phyloP scores from a whole-genome alignment of 2,113 vertebrate species.

The Seriola aureovittata region DNA sequence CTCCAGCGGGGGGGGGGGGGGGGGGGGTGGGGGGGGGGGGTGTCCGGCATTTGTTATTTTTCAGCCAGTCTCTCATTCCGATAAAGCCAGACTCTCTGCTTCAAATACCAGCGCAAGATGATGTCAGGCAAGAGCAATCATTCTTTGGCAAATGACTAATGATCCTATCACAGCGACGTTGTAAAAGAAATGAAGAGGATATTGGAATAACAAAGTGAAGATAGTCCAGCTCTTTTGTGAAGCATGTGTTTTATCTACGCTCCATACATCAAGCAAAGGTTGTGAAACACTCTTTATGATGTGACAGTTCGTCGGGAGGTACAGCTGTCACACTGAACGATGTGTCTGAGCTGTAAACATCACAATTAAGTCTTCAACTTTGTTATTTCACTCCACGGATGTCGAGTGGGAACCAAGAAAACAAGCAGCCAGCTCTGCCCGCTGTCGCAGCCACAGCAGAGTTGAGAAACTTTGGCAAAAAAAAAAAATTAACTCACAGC shows the following conservation, averaged over 20 bases:
- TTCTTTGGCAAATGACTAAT: conserved; percentile 72
- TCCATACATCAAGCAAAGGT: conserved; percentile 71
- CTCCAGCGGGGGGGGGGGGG: conserved; percentile 42
- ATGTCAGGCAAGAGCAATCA: conserved; percentile 71
- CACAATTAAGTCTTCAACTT: conserved; percentile 35
- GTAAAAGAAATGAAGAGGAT: conserved; percentile 70
- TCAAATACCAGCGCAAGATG: conserved; percentile 62
- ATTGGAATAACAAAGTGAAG: conserved; percentile 71
- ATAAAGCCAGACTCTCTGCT: conserved; percentile 57
- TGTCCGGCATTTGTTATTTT: conserved; percentile 62
- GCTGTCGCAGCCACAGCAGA: background rate
- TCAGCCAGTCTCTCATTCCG: conserved; percentile 44
- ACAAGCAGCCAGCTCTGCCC: background rate
- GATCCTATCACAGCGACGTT: conserved; percentile 59
- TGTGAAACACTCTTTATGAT: conserved; percentile 58
- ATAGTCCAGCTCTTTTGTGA: conserved; percentile 55
- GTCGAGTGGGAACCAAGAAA: background rate
- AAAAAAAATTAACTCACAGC: background rate
- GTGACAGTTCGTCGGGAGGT: conserved; percentile 25
- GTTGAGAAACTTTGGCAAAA: background rate
- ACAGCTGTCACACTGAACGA: background rate
- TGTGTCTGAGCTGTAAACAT: conserved; percentile 43
- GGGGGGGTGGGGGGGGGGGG: conserved; percentile 36
- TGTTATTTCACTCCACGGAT: background rate
- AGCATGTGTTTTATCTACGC: conserved; percentile 58